These are phyloP conservation scores for Chionoecetes opilio DNA, from an alignment of 1,140 invertebrate species.

Conservation along the genomic window DNA sequence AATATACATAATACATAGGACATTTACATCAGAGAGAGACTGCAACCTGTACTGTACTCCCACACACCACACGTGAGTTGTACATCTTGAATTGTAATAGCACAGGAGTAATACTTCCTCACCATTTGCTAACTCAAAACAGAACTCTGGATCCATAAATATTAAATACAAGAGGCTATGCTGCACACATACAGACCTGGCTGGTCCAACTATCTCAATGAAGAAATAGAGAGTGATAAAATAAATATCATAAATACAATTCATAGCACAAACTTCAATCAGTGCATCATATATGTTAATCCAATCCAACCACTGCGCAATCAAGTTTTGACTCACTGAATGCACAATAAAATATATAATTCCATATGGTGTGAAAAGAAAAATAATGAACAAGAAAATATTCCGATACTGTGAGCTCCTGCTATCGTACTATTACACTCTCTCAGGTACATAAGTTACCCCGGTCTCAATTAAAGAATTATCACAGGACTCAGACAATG, in stretches of 20 bases:
- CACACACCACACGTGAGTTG: slow-evolving; percentile 7
- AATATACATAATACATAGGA: slow-evolving; percentile 8
- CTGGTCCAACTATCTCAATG: neutral
- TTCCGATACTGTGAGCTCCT: slow-evolving; percentile 67
- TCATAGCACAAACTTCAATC: neutral
- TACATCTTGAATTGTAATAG: slow-evolving; percentile 30
- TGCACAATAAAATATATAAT: neutral
- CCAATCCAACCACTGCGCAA: neutral
- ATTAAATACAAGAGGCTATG: neutral
- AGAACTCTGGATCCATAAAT: slow-evolving; percentile 21
- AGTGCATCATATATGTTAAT: neutral
- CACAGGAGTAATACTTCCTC: neutral
- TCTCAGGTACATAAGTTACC: slow-evolving; percentile 78
- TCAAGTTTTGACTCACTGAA: neutral
- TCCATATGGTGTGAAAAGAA: neutral
- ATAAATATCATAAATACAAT: slow-evolving; percentile 9
- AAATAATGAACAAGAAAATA: slow-evolving; percentile 23
- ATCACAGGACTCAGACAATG: slow-evolving; percentile 80
- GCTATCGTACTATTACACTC: slow-evolving; percentile 79
- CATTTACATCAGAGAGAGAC: slow-evolving; percentile 28
- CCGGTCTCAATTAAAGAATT: slow-evolving; percentile 75
- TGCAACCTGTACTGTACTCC: neutral
- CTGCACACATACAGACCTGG: slow-evolving; percentile 5
- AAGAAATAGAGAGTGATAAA: neutral
- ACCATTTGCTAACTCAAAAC: slow-evolving; percentile 19